These are phyloP conservation scores for Drosophila percnosoma DNA, from an alignment of 2,888 invertebrate genomes.

Conservation along the genomic window DNA sequence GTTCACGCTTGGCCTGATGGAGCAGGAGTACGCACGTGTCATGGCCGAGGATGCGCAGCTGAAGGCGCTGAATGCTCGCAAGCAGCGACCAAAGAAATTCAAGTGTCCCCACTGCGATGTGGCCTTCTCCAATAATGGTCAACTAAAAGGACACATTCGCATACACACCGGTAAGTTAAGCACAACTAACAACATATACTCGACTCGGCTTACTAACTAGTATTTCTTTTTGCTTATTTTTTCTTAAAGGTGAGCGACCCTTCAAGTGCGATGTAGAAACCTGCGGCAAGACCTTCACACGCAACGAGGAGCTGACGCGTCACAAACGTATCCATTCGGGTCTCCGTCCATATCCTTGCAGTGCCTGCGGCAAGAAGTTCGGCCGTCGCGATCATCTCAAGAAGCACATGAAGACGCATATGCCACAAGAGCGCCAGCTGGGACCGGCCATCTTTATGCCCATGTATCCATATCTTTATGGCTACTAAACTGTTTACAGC, in stretches of 20 bases:
- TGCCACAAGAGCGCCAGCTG: constrained; percentile 87
- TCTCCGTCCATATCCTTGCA: constrained; percentile 93
- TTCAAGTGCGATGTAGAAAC: constrained; percentile 94
- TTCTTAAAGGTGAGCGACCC: constrained; percentile 90
- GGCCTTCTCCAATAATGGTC: constrained; percentile 97
- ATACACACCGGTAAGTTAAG: constrained; percentile 92
- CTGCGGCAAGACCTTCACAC: constrained; percentile 95
- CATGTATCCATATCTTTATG: constrained; percentile 87
- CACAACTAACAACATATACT: neutral
- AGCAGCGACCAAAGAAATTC: constrained; percentile 95
- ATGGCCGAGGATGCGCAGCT: constrained; percentile 90
- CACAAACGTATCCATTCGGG: constrained; percentile 96
- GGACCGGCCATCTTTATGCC: constrained; percentile 88
- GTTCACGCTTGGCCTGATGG: constrained; percentile 86
- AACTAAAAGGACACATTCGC: constrained; percentile 95
- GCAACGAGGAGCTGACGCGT: constrained; percentile 96
- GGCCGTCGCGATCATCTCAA: constrained; percentile 97
- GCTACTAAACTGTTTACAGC: constrained; percentile 84
- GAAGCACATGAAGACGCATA: constrained; percentile 96
- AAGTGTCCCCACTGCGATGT: constrained; percentile 95
- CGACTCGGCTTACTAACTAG: constrained; percentile 35
- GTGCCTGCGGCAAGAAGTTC: constrained; percentile 95
- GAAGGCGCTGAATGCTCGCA: constrained; percentile 88
- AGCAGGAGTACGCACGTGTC: constrained; percentile 89
- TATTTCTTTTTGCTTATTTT: neutral